Conservation (phyloP, 1,140 invertebrate species). For the Tetramorium alpestre region DNA sequence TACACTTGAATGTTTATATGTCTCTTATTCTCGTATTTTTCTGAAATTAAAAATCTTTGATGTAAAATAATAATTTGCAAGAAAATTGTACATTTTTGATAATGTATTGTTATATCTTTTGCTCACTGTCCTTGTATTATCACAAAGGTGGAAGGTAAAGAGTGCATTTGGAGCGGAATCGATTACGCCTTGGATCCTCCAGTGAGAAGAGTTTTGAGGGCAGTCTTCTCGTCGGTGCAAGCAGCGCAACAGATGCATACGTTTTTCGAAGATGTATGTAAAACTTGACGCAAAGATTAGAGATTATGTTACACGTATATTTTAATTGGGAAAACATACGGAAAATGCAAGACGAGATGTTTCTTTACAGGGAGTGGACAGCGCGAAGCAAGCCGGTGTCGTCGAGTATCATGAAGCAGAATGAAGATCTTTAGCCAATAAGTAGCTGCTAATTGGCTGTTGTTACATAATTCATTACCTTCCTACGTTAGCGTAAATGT, state of each 20-base stretch:
- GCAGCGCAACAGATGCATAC: slow-evolving; percentile 84
- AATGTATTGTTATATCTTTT: neutral
- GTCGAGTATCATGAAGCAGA: slow-evolving; percentile 67
- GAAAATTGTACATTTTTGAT: neutral
- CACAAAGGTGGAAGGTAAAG: slow-evolving; percentile 79
- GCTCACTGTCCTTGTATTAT: neutral
- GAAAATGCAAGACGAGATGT: neutral
- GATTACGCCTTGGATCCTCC: slow-evolving; percentile 84
- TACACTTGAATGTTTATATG: neutral
- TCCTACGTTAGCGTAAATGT: slow-evolving; percentile 43
- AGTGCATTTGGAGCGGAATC: slow-evolving; percentile 85
- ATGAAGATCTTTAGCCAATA: slow-evolving; percentile 32
- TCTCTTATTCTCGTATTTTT: neutral
- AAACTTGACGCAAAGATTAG: neutral
- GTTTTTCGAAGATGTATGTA: slow-evolving; percentile 83
- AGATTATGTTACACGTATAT: neutral
- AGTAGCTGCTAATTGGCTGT: slow-evolving; percentile 30
- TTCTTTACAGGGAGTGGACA: slow-evolving; percentile 73
- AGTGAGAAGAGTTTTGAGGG: slow-evolving; percentile 81
- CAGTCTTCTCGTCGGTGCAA: slow-evolving; percentile 82
- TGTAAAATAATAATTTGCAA: neutral
- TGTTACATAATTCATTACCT: slow-evolving; percentile 37
- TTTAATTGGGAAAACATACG: neutral
- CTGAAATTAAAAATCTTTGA: neutral
- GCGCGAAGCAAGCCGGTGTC: slow-evolving; percentile 72